A percentile compares a stretch with the other conserved stretches of the same genome.
Conservation (phyloP, 2,888 invertebrate species). For the Lysandra coridon region DNA sequence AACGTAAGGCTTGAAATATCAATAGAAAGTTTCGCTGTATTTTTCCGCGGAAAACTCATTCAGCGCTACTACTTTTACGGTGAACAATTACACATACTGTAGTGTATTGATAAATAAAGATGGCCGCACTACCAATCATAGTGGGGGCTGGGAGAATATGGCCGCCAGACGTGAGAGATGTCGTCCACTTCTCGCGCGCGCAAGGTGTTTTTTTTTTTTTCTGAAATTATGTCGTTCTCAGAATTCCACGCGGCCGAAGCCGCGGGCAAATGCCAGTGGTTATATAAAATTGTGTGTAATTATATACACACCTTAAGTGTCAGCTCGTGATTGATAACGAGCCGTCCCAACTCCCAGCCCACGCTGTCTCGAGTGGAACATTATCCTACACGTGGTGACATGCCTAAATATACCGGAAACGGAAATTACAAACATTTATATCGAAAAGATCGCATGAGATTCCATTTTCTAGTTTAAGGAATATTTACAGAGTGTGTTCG, state of each 20-base stretch:
- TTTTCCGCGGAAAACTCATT: neutral
- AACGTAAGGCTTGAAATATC: neutral
- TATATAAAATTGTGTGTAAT: too few relatives aligned
- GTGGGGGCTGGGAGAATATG: too few relatives aligned
- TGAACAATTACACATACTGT: too few relatives aligned
- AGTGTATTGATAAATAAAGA: too few relatives aligned
- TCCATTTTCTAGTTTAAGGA: neutral
- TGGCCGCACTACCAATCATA: too few relatives aligned
- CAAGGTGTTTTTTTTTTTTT: too few relatives aligned
- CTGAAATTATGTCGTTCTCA: too few relatives aligned
- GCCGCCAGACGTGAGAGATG: too few relatives aligned
- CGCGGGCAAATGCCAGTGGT: too few relatives aligned
- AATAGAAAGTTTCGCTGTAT: neutral
- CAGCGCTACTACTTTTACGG: too few relatives aligned
- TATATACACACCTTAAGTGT: neutral
- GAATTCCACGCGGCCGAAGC: too few relatives aligned
- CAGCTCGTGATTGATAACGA: neutral
- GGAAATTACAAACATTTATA: neutral
- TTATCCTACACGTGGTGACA: slow-evolving; percentile 2
- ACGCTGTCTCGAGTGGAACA: neutral
- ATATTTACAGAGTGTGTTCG: neutral
- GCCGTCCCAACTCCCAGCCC: neutral
- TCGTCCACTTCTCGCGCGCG: too few relatives aligned
- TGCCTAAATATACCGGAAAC: neutral
- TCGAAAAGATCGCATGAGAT: neutral